Evolutionary conservation across 1,140 invertebrate species (phyloP), one percentile per base, ranked within the genome.

Genomic region (Drosophila quadrilineata): DNA sequence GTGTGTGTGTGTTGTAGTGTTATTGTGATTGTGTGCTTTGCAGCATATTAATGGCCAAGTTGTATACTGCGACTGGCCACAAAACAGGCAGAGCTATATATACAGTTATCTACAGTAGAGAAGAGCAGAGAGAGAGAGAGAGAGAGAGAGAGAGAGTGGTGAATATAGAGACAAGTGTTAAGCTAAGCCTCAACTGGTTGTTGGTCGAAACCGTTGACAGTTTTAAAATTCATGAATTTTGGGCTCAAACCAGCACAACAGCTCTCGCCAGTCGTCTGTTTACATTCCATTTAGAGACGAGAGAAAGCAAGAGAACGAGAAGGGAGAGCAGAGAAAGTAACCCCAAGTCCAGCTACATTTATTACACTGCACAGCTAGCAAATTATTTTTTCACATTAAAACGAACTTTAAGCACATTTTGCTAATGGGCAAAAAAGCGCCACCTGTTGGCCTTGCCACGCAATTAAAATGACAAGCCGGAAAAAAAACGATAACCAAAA

Each of bases 191-290:
- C n/a, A n/a, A n/a, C n/a, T n/a, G n/a, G n/a, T n/a, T n/a, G n/a
- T n/a, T n/a, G n/a, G n/a, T n/a, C n/a, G n/a, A n/a, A 46, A 40
- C 26, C 43, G 40, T 8, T 46, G 24, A 40, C 71, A 59, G 59
- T 76, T 82, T 73, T 75, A 77, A 82, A 82, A 82, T 84, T 84
- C 77, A 82, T 84, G 73, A 84, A 59, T 79, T 63, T 36, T 9
- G 16, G 16, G 16, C n/a, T 9, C 8, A 8, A 9, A 29, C 28
- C 3, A 29, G 28, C 2, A n/a, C 6, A 29, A 1, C 28, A 38
- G 21, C 19, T 6, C 54, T 57, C n/a, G n/a, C n/a, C n/a, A n/a
- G 8, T 16, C 10, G 41, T n/a, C 52, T 62, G 54, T 66, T 54
- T 67, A 62, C 50, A 54, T 67, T 62, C 64, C 53, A 54, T 62